A percentile compares a stretch with the other conserved stretches of the same genome.
These are phyloP conservation scores for Platypus cylindrus DNA, from an alignment of 2,888 invertebrate species.

Conservation along the genomic window DNA sequence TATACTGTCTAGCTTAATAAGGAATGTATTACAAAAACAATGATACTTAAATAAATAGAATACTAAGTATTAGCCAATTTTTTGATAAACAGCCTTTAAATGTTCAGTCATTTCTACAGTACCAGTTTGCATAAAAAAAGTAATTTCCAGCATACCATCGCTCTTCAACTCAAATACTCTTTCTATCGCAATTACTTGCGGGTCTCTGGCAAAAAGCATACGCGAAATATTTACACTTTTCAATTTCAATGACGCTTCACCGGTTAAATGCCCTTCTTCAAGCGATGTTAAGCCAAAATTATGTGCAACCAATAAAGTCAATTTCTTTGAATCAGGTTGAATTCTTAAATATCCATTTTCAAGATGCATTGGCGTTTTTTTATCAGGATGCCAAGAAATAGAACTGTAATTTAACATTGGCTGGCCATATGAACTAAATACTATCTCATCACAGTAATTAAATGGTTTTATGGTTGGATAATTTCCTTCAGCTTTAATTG, in stretches of 20 bases:
- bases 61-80: slow-evolving; percentile 1
- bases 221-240: slow-evolving; percentile 38
- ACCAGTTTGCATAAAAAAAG: slow-evolving; percentile 8
- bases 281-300: slow-evolving; percentile 48
- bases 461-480: slow-evolving; percentile 47
- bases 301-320: slow-evolving; percentile 45
- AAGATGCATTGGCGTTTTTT: slow-evolving; percentile 45
- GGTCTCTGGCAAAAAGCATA: slow-evolving; percentile 41
- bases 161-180: slow-evolving; percentile 9
- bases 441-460: slow-evolving; percentile 43
- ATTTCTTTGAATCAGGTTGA: slow-evolving; percentile 40
- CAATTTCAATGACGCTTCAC: slow-evolving; percentile 29
- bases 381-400: slow-evolving; percentile 40
- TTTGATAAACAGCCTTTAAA: slow-evolving; percentile 12
- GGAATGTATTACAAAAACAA: no score
- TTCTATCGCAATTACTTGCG: slow-evolving; percentile 20
- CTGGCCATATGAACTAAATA: slow-evolving; percentile 46
- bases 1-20: no score
- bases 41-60: neutral
- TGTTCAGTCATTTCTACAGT: slow-evolving; percentile 11
- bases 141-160: slow-evolving; percentile 7
- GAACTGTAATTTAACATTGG: slow-evolving; percentile 47
- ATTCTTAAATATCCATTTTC: slow-evolving; percentile 49
- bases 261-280: slow-evolving; percentile 41
- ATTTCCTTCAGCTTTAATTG: slow-evolving; percentile 39